Conservation (phyloP, 2,888 invertebrate species). For the Heteromyza rotundicornis region DNA sequence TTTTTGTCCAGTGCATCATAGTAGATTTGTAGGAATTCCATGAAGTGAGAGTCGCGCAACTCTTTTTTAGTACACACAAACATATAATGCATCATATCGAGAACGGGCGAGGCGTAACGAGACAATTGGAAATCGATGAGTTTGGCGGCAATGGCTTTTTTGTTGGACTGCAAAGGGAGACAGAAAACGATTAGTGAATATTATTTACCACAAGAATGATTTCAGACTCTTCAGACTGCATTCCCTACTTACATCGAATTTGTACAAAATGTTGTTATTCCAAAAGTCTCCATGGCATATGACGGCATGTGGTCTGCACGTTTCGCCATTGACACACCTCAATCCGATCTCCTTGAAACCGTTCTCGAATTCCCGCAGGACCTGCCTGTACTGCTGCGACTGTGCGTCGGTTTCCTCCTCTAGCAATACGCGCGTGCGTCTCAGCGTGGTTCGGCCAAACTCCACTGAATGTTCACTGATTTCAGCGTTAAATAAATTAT, state of each 20-base stretch:
- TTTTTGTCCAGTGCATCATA: conserved; percentile 38
- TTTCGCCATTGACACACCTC: conserved; percentile 41
- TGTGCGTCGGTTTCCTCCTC: conserved; percentile 27
- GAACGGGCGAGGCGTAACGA: conserved; percentile 52
- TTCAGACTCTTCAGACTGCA: too few species aligned
- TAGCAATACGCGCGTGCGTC: conserved; percentile 42
- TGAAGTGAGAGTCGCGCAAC: conserved; percentile 48
- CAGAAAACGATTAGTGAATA: neutral
- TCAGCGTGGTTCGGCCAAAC: conserved; percentile 48
- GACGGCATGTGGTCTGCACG: conserved; percentile 46
- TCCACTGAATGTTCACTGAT: conserved; percentile 46
- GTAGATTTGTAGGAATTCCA: conserved; percentile 46
- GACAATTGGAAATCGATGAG: conserved; percentile 57
- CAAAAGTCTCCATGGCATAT: conserved; percentile 58
- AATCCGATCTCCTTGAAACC: conserved; percentile 41
- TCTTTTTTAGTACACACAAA: conserved; percentile 51
- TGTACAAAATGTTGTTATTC: conserved; percentile 56
- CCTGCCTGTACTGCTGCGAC: conserved; percentile 24
- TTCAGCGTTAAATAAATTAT: conserved; percentile 45
- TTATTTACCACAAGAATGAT: too few species aligned
- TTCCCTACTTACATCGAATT: conserved; percentile 52
- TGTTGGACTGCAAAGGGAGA: conserved; percentile 16
- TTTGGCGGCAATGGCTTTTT: conserved; percentile 42
- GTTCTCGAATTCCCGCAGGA: conserved; percentile 38
- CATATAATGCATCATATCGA: conserved; percentile 53